Evolutionary conservation across 2,113 vertebrate genomes (phyloP), one percentile per base, ranked within the genome.

Genomic region (Hippocampus comes): DNA sequence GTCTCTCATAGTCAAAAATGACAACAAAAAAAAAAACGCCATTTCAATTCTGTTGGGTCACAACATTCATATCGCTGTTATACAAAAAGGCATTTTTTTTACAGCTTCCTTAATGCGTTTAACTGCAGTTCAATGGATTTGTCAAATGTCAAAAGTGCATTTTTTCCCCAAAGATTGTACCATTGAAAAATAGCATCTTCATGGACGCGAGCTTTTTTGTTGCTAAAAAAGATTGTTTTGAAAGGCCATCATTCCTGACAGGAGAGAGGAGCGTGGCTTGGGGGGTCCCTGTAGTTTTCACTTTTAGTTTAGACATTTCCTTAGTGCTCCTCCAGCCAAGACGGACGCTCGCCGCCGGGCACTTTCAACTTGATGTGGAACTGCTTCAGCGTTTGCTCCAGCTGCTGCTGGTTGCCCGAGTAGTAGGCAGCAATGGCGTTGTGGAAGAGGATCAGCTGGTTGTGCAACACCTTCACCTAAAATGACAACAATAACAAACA

Each of bases 291-390:
- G 80, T 81, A 68, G 75, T 81, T 81, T 70, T 43, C 23, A 41
- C 48, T 68, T 21, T 9, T 48, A 51, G 63, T 15, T 64, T 83
- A 46, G 10, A 64, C 42, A 25, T 23, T 25, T 65, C 21, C 84
- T 92, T 94, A 96, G 89, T 95, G 95, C 87, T 98, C 95, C 90
- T 99, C 97, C 65, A 99, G 93, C 97, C 97, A 99, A 59, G 97
- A 99, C 0, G 97, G 95, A 74, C 87, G 91, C 73, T 99, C 95
- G 67, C 91, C 93, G 72, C 96, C 97, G n/a, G 97, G 96, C 80
- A 93, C 92, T 95, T 98, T 99, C 94, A 98, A 94, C 89, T 98
- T 99, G 94, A 99, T 95, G 85, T 99, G 96, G 90, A 99, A 99
- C 91, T 97, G 95, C 92, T 96, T 96, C 81, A 99, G 95, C 61